Evolutionary conservation across 2,888 invertebrate species (phyloP).

Genomic region (Osedax frankpressi): DNA sequence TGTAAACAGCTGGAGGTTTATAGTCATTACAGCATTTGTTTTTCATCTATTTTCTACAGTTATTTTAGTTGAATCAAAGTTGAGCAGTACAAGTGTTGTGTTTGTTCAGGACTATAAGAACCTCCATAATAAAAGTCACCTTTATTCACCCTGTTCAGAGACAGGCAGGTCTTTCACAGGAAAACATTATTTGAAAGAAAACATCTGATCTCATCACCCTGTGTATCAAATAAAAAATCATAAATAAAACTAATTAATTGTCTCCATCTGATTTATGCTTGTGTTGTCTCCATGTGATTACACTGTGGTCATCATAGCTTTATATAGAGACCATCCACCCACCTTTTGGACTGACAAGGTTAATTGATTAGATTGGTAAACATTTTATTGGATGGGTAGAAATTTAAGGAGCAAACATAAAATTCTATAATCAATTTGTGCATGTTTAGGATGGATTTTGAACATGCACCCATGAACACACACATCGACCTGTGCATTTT

Average conservation of each 20-base stretch:
- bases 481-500: too few species aligned
- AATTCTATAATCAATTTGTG: too few species aligned
- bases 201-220: too few species aligned
- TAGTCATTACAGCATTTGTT: background rate
- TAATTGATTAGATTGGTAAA: too few species aligned
- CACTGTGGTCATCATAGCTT: too few species aligned
- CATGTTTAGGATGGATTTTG: too few species aligned
- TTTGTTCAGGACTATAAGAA: background rate
- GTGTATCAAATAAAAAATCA: background rate
- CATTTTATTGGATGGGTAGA: too few species aligned
- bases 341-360: too few species aligned
- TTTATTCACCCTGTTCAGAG: background rate
- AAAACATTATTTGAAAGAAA: slow-evolving; percentile 1
- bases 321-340: too few species aligned
- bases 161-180: background rate
- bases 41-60: background rate
- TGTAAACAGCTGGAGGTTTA: background rate
- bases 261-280: background rate
- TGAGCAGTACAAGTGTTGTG: background rate
- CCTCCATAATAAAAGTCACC: background rate
- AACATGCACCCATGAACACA: too few species aligned
- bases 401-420: too few species aligned
- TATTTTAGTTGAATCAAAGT: slow-evolving; percentile 2
- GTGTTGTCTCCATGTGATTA: background rate
- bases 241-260: background rate